phyloP scores from a whole-genome alignment of 2,113 vertebrate species.

The Tichodroma muraria region DNA sequence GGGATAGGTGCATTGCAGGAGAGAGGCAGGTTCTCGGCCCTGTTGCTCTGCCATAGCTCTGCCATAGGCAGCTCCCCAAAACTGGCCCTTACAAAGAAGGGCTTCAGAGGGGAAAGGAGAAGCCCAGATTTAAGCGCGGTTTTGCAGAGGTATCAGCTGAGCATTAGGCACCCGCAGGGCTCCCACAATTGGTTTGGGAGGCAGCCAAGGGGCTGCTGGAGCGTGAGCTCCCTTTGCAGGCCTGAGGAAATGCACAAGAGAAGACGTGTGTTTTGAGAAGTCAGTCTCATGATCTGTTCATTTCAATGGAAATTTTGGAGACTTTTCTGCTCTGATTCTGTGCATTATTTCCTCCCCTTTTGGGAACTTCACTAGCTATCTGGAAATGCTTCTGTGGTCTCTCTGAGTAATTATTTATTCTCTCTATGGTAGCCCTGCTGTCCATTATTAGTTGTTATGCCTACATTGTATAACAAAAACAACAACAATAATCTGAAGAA shows the following conservation, averaged over 20 bases:
- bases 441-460: constrained; percentile 7
- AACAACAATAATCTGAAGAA: neutral
- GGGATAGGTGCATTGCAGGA: neutral
- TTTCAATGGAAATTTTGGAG: neutral
- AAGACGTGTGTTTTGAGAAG: neutral
- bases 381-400: neutral
- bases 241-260: neutral
- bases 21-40: neutral
- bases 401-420: neutral
- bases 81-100: neutral
- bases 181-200: accelerated
- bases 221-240: neutral
- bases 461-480: constrained; percentile 11
- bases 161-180: neutral
- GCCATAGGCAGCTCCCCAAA: neutral
- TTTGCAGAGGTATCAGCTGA: neutral
- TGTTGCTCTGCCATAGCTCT: neutral
- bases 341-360: neutral
- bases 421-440: neutral
- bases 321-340: neutral
- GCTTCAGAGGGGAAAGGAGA: neutral
- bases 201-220: neutral
- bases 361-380: neutral
- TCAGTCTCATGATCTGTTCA: neutral
- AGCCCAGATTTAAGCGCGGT: neutral